phyloP scores from a whole-genome alignment of 2,113 vertebrate species.

The Cryptomyrus ogoouensis region DNA sequence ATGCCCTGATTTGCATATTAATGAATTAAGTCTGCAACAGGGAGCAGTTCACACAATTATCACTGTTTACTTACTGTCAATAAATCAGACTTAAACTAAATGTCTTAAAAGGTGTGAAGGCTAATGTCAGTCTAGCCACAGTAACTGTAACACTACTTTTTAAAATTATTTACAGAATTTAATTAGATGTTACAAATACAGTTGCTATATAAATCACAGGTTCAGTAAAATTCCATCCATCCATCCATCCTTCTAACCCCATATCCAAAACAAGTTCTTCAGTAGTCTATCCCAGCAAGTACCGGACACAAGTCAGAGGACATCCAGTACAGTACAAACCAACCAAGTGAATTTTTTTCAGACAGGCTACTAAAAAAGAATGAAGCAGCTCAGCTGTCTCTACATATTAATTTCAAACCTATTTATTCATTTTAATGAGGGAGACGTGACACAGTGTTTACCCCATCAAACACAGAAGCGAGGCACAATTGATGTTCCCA shows the following conservation, averaged over 20 bases:
- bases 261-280: neutral
- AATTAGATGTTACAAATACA: neutral
- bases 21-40: neutral
- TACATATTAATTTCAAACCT: neutral
- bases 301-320: neutral
- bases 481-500: neutral
- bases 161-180: neutral
- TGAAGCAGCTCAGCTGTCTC: neutral
- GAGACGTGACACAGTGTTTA: neutral
- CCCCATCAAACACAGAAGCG: neutral
- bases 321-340: constrained; percentile 31
- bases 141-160: neutral
- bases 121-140: neutral
- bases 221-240: neutral
- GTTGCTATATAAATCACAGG: neutral
- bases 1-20: neutral
- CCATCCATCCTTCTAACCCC: neutral
- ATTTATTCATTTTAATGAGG: constrained; percentile 4
- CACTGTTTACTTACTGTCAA: neutral
- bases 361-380: constrained; percentile 23
- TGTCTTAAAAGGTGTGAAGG: constrained; percentile 30
- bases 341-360: constrained; percentile 32
- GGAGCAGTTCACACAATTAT: neutral
- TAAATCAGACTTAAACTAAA: neutral
- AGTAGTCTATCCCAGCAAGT: neutral